Conservation (phyloP, 2,888 invertebrate genomes). For the Pasiphila rectangulata region DNA sequence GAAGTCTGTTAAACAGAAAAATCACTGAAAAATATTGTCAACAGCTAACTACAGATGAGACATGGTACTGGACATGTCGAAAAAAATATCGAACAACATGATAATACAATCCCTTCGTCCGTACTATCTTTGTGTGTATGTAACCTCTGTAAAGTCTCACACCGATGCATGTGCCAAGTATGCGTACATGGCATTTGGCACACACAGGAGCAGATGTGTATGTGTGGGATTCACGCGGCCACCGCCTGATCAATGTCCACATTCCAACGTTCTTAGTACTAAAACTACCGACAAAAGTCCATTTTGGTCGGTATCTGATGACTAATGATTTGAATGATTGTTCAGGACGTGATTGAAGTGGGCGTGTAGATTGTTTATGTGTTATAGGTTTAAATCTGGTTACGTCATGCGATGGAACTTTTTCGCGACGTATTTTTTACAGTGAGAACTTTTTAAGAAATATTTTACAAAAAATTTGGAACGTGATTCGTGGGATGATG, state of each 20-base stretch:
- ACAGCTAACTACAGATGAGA: too few relatives aligned
- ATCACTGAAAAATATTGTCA: too few relatives aligned
- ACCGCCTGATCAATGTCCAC: constrained; percentile 67
- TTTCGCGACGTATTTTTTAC: not conserved
- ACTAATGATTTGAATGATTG: constrained; percentile 14
- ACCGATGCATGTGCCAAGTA: constrained; percentile 44
- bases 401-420: not conserved
- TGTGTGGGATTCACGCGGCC: constrained; percentile 59
- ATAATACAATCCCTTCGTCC: constrained; percentile 36
- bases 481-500: too few relatives aligned
- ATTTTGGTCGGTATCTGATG: constrained; percentile 21
- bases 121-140: constrained; percentile 31
- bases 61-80: too few relatives aligned
- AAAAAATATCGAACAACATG: constrained; percentile 31
- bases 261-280: constrained; percentile 61
- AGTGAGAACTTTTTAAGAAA: too few relatives aligned
- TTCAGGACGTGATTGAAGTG: constrained; percentile 6
- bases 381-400: not conserved
- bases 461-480: too few relatives aligned
- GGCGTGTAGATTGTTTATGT: constrained; percentile 1
- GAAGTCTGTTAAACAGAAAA: too few relatives aligned
- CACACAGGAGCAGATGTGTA: constrained; percentile 37
- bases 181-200: constrained; percentile 53
- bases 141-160: constrained; percentile 41
- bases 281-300: constrained; percentile 34